Base-by-base conservation (phyloP, 2,797 vertebrate genomes). In the Acanthopagrus latus region DNA sequence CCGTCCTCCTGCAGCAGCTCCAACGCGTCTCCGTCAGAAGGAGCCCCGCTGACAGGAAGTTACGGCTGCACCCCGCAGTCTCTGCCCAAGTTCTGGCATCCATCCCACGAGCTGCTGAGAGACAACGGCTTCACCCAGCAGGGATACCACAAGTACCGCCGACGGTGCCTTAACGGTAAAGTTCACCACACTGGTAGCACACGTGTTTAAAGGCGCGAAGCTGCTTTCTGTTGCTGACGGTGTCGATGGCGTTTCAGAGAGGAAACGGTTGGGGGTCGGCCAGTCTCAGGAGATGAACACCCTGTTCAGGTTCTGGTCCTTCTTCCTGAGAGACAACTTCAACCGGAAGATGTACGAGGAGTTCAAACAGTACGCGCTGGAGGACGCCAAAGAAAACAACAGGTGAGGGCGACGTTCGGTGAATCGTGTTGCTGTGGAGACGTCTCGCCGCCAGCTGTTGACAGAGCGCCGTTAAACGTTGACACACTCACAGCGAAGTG, bases 241-340 rank as follows among this genome's bases (percentile, higher is more conserved):
- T 43, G 12, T 12, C 3, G 7, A 2, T 58, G 29, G 17, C 46
- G 54, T 54, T 77, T 67, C 87, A 99, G 98, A 99, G 93, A 97
- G 97, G 92, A 99, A 97, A 93, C 94, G 95, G 77, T 93, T 97
- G 92, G 98, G 97, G 82, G 91, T 97, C 73, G 98, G 98, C 64
- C 97, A 96, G 86, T 99, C 97, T 69, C 97, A 97, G 91, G 97
- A 99, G 96, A 99, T 99, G 97, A 99, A 99, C 89, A 98, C 97
- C 0, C 95, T 99, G 66, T 99, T 98, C 93, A 96, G 97, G 87
- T 99, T 99, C 94, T 99, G 98, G 98, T 98, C 97, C 25, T 99
- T 99, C 90, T 99, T 99, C 92, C 94, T 98, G 86, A 95, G 98
- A 92, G 98, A 99, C 91, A 97, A 98, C 92, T 99, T 98, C 88